These are phyloP conservation scores for Galbula dea DNA, from an alignment of 2,113 vertebrate species.

Conservation along the genomic window DNA sequence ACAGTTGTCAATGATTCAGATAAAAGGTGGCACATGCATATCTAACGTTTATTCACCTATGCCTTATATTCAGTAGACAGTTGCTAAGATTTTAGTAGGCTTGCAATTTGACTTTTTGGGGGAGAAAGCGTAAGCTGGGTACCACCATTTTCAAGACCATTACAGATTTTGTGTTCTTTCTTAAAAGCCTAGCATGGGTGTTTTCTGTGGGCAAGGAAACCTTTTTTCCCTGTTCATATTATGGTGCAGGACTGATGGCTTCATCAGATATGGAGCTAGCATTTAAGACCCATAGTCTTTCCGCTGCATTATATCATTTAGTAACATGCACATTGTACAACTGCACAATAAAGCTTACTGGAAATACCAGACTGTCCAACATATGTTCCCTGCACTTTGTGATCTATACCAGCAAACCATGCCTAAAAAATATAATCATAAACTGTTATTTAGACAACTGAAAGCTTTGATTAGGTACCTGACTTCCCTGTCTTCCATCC, in stretches of 20 bases:
- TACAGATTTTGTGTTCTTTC: not conserved
- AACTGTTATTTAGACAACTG: not conserved
- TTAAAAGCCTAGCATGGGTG: not conserved
- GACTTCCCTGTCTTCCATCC: not conserved
- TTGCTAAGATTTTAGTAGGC: not conserved
- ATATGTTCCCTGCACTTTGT: not conserved
- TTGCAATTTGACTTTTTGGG: not conserved
- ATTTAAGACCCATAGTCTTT: not conserved
- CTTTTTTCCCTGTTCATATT: not conserved
- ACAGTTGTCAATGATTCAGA: not conserved
- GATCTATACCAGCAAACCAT: not conserved
- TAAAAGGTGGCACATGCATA: not conserved
- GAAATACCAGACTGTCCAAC: not conserved
- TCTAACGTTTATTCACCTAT: not conserved
- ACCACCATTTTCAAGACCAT: not conserved
- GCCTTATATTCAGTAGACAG: not conserved
- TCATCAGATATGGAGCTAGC: not conserved
- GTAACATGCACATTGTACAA: not conserved
- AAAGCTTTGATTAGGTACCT: not conserved
- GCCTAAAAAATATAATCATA: not conserved
- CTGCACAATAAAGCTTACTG: not conserved
- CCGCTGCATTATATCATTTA: not conserved
- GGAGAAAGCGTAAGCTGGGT: not conserved
- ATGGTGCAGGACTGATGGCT: accelerated
- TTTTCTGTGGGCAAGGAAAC: not conserved